These are phyloP conservation scores for Lepus europaeus DNA, from an alignment of 2,113 vertebrate genomes.

Conservation along the genomic window DNA sequence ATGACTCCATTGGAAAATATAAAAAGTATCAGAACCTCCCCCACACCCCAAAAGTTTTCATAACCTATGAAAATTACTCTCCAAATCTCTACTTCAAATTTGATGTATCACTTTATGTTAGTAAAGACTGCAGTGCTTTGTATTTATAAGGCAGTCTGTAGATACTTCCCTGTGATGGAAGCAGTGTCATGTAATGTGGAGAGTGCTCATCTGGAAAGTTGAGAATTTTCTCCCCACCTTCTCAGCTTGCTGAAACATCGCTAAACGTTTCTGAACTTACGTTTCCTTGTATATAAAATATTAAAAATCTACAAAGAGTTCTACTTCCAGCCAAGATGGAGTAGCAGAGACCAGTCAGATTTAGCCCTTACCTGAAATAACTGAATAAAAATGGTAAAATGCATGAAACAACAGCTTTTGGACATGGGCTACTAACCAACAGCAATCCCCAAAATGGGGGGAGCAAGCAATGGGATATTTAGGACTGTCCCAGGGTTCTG, in stretches of 20 bases:
- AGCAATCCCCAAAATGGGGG: neutral
- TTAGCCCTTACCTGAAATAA: neutral
- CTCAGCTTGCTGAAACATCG: neutral
- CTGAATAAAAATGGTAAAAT: neutral
- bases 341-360: neutral
- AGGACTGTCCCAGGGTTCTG: neutral
- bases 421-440: neutral
- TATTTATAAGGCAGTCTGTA: conserved; percentile 29
- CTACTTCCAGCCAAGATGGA: neutral
- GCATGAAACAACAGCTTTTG: neutral
- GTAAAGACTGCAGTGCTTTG: neutral
- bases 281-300: neutral
- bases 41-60: neutral
- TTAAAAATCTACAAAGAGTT: neutral
- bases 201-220: neutral
- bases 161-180: neutral
- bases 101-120: neutral
- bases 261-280: conserved; percentile 12
- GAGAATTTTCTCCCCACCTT: neutral
- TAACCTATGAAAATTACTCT: neutral
- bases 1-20: conserved; percentile 24
- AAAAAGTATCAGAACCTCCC: neutral
- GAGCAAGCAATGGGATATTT: neutral
- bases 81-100: neutral
- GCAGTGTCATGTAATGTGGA: neutral